Percentiles rank a stretch among this genome's conserved stretches.
Conservation (phyloP, 2,113 vertebrate genomes). For the Neoarius graeffei region DNA sequence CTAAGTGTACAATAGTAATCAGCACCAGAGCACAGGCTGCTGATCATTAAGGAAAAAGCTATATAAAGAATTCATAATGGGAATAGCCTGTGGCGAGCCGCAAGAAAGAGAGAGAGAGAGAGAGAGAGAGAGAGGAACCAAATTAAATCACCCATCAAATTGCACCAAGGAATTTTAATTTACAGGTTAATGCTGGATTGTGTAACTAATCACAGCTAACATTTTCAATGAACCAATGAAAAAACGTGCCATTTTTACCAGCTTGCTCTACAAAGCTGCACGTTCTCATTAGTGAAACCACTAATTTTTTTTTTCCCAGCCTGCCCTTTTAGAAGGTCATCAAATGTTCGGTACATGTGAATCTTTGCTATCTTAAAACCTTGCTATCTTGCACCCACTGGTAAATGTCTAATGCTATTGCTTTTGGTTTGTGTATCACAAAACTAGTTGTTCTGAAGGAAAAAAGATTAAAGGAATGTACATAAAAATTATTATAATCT, state of each 20-base stretch:
- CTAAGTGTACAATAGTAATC: constrained; percentile 99
- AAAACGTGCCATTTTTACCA: constrained; percentile 79
- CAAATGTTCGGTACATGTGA: constrained; percentile 9
- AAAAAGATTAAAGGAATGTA: neutral
- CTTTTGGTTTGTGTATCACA: neutral
- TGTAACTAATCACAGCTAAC: constrained; percentile 99
- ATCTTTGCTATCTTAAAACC: neutral
- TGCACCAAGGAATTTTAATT: constrained; percentile 99
- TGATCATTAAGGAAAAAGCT: constrained; percentile 99
- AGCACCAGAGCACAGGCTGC: constrained; percentile 97
- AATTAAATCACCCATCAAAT: constrained; percentile 99
- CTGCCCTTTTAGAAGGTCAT: constrained; percentile 36
- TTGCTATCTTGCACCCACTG: neutral
- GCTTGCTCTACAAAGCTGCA: constrained; percentile 78
- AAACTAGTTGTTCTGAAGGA: neutral
- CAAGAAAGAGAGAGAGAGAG: constrained; percentile 57
- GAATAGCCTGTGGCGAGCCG: constrained; percentile 97
- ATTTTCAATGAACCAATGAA: constrained; percentile 88
- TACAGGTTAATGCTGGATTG: constrained; percentile 99
- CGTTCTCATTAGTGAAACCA: constrained; percentile 64
- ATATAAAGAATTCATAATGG: constrained; percentile 99
- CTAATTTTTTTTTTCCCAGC: constrained; percentile 39
- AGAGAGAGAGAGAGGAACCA: constrained; percentile 75
- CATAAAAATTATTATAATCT: neutral
- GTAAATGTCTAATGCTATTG: neutral